Conservation (phyloP, 2,113 vertebrate genomes). For the Mesoclemmys tuberculata region DNA sequence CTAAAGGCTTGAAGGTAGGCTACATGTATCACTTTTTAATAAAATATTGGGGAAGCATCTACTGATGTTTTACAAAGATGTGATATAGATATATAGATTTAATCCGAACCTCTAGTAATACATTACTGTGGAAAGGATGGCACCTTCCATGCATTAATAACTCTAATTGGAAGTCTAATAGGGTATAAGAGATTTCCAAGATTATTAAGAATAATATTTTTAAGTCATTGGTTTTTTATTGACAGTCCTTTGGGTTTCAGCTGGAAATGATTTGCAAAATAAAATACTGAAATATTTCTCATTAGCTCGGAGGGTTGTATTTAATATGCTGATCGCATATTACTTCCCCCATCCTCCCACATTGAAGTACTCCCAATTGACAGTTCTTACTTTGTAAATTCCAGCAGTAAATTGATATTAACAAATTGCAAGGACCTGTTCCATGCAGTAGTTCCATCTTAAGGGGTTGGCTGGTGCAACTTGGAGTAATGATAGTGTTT, state of each 20-base stretch:
- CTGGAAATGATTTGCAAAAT: slow-evolving; percentile 25
- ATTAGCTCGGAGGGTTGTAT: background rate
- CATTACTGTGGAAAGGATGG: background rate
- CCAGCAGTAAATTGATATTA: slow-evolving; percentile 27
- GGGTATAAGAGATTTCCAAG: slow-evolving; percentile 21
- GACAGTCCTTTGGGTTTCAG: slow-evolving; percentile 35
- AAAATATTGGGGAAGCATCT: slow-evolving; percentile 21
- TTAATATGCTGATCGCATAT: background rate
- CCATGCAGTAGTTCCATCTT: slow-evolving; percentile 37
- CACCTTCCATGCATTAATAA: background rate
- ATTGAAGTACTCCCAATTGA: slow-evolving; percentile 42
- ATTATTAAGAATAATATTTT: slow-evolving; percentile 50
- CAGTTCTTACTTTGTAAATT: slow-evolving; percentile 24
- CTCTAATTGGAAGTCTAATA: slow-evolving; percentile 47
- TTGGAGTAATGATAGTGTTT: slow-evolving; percentile 28
- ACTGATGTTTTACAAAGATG: slow-evolving; percentile 19
- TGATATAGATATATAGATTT: background rate
- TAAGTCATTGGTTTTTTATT: slow-evolving; percentile 40
- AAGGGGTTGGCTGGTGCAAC: background rate
- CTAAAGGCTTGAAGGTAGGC: slow-evolving; percentile 14
- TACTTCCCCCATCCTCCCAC: background rate
- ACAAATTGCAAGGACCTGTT: slow-evolving; percentile 50
- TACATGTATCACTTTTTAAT: background rate
- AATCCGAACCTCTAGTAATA: background rate
- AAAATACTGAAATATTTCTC: slow-evolving; percentile 13